Evolutionary conservation across 2,797 vertebrate genomes (phyloP).

Genomic region (Arctocebus calabarensis): DNA sequence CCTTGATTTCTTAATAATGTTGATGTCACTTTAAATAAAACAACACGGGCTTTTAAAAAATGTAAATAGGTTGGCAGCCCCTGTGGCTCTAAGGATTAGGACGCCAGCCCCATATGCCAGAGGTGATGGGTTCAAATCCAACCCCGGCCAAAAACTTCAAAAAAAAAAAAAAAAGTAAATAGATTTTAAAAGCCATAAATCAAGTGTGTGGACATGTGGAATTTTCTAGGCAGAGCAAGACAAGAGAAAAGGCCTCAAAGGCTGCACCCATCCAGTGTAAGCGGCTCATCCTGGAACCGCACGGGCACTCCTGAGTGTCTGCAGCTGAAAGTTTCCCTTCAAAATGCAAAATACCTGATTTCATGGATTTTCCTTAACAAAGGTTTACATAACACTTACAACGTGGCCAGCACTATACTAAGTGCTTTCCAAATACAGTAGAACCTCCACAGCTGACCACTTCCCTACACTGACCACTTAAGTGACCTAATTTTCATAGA

Average conservation of each 20-base stretch:
- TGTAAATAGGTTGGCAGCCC: not conserved
- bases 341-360: not conserved
- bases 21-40: slow-evolving; percentile 28
- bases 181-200: not conserved
- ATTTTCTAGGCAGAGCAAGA: not conserved
- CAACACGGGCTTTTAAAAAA: not conserved
- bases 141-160: too few relatives aligned
- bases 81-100: too few relatives aligned
- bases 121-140: too few relatives aligned
- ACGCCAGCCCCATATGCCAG: too few relatives aligned
- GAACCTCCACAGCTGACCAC: too few relatives aligned
- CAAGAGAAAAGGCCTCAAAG: not conserved
- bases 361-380: not conserved
- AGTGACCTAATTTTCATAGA: too few relatives aligned
- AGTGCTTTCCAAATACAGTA: not conserved
- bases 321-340: not conserved
- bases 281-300: fast-evolving
- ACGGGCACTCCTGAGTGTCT: not conserved
- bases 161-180: not conserved
- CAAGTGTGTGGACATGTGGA: not conserved
- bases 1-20: not conserved
- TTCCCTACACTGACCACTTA: too few relatives aligned
- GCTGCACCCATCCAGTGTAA: not conserved
- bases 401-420: not conserved
- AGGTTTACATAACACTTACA: not conserved